Conservation (phyloP, 2,888 invertebrate genomes). For the Hydrotaea cyrtoneurina region DNA sequence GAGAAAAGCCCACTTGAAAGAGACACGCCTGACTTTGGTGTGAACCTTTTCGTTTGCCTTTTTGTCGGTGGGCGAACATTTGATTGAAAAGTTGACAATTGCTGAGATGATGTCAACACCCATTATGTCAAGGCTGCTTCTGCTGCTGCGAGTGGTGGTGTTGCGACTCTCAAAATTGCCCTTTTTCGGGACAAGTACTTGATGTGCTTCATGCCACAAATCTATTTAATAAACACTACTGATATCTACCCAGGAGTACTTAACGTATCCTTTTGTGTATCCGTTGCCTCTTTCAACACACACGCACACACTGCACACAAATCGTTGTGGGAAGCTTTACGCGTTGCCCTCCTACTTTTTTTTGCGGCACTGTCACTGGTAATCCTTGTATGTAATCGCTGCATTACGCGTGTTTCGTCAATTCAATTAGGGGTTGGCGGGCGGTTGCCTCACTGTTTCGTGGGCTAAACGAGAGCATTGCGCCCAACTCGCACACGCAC, state of each 20-base stretch:
- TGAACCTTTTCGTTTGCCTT: slow-evolving; percentile 9
- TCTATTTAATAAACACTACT: background rate
- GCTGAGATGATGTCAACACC: slow-evolving; percentile 57
- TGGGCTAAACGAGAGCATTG: slow-evolving; percentile 27
- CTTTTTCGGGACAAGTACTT: background rate
- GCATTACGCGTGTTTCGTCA: slow-evolving; percentile 61
- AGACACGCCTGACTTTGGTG: slow-evolving; percentile 64
- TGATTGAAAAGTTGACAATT: slow-evolving; percentile 33
- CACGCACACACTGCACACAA: slow-evolving; percentile 15
- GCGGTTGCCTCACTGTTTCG: slow-evolving; percentile 43
- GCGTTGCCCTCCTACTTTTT: background rate
- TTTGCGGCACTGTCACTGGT: background rate
- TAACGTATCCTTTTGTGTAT: slow-evolving; percentile 29
- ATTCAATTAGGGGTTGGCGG: slow-evolving; percentile 60
- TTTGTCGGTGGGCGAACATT: slow-evolving; percentile 33
- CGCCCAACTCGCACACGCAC: background rate
- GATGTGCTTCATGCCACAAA: background rate
- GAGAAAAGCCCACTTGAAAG: slow-evolving; percentile 59
- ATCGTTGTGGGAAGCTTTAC: slow-evolving; percentile 48
- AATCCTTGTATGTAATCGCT: slow-evolving; percentile 52
- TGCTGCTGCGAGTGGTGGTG: slow-evolving; percentile 33
- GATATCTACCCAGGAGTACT: slow-evolving; percentile 2
- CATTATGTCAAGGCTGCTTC: slow-evolving; percentile 60
- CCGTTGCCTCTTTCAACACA: slow-evolving; percentile 23
- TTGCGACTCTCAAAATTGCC: background rate